Evolutionary conservation across 2,888 invertebrate genomes (phyloP).

Genomic region (Lordiphosa andalusiaca): DNA sequence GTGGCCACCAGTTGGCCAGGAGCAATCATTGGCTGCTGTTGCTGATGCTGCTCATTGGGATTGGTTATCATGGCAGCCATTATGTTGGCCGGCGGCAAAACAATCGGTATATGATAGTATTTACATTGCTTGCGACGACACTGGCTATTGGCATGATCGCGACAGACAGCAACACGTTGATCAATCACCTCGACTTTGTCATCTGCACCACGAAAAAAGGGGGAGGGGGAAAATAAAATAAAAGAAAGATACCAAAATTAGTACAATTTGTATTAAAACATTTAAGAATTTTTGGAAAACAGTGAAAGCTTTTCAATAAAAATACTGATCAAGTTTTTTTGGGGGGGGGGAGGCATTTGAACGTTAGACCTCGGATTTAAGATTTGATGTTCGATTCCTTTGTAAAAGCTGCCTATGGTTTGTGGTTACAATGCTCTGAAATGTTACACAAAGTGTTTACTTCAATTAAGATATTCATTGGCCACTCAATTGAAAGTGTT

Average conservation of each 20-base stretch:
- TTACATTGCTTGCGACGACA: conserved; percentile 96
- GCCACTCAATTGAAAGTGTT: too few species aligned
- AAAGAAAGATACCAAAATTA: conserved; percentile 21
- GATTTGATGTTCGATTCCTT: too few species aligned
- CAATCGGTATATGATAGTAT: conserved; percentile 98
- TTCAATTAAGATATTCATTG: too few species aligned
- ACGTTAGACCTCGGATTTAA: too few species aligned
- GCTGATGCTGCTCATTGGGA: conserved; percentile 57
- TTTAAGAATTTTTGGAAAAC: conserved; percentile 37
- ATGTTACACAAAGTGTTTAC: too few species aligned
- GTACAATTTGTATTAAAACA: not conserved
- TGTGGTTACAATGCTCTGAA: too few species aligned
- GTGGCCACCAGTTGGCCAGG: too few species aligned
- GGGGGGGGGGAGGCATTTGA: too few species aligned
- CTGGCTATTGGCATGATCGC: conserved; percentile 96
- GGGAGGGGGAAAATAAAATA: conserved; percentile 19
- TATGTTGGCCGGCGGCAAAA: conserved; percentile 90
- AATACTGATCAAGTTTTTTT: conserved; percentile 29
- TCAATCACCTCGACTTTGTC: conserved; percentile 97
- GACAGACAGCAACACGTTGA: conserved; percentile 97
- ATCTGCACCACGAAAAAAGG: conserved; percentile 82
- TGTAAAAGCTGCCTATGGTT: too few species aligned
- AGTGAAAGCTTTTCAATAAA: conserved; percentile 67
- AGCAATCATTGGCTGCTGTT: conserved; percentile 32
- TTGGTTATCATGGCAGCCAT: conserved; percentile 84